Percentiles rank a stretch among this genome's conserved stretches.
Conservation (phyloP, 2,888 invertebrate genomes). For the Chrysolina americana region DNA sequence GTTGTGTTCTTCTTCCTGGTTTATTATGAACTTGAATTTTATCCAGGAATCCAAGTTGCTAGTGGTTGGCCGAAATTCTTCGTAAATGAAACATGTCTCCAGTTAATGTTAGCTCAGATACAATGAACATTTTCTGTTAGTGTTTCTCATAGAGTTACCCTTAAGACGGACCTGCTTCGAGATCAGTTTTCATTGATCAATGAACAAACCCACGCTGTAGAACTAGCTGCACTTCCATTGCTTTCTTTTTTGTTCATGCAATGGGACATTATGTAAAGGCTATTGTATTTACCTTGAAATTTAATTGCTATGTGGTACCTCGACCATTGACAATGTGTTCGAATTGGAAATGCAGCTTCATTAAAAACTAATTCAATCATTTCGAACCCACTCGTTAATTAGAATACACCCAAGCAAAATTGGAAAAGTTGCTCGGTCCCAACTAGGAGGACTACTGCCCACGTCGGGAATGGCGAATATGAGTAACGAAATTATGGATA, state of each 20-base stretch:
- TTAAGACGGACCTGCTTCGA: not conserved
- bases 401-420: constrained; percentile 46
- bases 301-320: constrained; percentile 37
- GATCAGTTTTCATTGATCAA: constrained; percentile 26
- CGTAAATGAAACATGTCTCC: no score
- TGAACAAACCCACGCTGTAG: constrained; percentile 20
- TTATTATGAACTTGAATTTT: no score
- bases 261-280: constrained; percentile 44
- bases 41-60: no score
- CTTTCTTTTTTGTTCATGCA: constrained; percentile 38
- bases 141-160: not conserved
- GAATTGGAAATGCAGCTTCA: constrained; percentile 40
- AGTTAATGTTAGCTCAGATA: no score
- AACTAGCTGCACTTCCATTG: constrained; percentile 32
- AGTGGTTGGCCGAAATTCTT: no score
- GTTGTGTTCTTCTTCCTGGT: no score
- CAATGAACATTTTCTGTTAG: no score
- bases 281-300: constrained; percentile 45
- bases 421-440: constrained; percentile 47
- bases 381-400: constrained; percentile 40
- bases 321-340: constrained; percentile 30
- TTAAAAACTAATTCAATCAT: constrained; percentile 41
- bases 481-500: constrained; percentile 11
- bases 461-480: constrained; percentile 22
- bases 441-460: constrained; percentile 46